phyloP scores from a whole-genome alignment of 2,888 invertebrate genomes.

The Drosophila paranaensis region DNA sequence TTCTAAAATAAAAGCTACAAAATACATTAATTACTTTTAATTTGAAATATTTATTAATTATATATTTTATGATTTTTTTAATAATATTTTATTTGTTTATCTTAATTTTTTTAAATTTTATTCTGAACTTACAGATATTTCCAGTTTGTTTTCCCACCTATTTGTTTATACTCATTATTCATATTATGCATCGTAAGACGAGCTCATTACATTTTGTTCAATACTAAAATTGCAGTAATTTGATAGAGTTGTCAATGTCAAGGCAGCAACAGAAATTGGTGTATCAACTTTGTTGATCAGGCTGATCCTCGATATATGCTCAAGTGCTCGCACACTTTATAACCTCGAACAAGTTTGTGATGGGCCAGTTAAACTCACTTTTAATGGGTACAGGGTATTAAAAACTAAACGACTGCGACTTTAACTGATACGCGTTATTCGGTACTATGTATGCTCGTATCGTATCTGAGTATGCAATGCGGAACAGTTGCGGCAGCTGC shows the following conservation, averaged over 20 bases:
- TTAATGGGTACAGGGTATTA: constrained; percentile 20
- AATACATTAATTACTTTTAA: no score
- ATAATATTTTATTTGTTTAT: no score
- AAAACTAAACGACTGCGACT: constrained; percentile 49
- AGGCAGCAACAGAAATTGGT: background rate
- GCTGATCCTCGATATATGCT: background rate
- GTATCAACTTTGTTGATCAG: background rate
- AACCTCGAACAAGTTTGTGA: constrained; percentile 9
- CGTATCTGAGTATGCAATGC: constrained; percentile 33
- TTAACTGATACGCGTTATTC: constrained; percentile 45
- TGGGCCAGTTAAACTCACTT: background rate
- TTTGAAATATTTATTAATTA: no score
- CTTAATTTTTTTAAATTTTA: no score
- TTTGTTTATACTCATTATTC: background rate
- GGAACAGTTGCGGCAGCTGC: constrained; percentile 49
- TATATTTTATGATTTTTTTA: no score
- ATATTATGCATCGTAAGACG: background rate
- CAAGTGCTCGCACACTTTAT: background rate
- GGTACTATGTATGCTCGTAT: background rate
- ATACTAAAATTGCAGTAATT: background rate
- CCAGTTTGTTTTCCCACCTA: background rate
- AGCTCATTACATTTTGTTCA: background rate
- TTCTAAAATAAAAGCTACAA: no score
- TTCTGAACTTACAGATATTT: no score
- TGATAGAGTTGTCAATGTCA: constrained; percentile 2